Percentiles rank a stretch among this genome's conserved stretches.
These are phyloP conservation scores for Laticauda laticaudata DNA, from an alignment of 2,113 vertebrate genomes.

Conservation along the genomic window DNA sequence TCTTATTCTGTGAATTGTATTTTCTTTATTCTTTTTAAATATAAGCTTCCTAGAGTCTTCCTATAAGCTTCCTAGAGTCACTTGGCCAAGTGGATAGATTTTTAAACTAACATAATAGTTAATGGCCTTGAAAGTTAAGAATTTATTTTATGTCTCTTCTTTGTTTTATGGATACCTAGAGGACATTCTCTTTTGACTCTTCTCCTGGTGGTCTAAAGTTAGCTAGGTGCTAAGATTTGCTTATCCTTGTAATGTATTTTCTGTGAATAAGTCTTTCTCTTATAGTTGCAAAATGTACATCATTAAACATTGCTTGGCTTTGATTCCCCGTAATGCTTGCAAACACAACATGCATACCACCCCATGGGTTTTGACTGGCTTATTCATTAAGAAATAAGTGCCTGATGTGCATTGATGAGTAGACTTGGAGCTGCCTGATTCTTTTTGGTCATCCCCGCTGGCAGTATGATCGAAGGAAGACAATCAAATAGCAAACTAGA, in stretches of 20 bases:
- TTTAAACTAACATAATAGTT: neutral
- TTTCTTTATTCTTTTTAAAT: neutral
- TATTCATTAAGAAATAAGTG: neutral
- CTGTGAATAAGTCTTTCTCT: neutral
- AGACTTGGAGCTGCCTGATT: neutral
- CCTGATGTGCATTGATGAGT: neutral
- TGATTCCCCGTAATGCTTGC: neutral
- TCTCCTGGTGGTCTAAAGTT: neutral
- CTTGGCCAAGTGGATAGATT: neutral
- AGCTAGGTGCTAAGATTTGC: neutral
- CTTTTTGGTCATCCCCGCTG: neutral
- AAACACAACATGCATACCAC: neutral
- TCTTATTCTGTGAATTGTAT: neutral
- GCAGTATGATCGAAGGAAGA: neutral
- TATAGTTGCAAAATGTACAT: neutral
- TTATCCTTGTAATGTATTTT: neutral
- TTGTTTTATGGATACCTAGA: neutral
- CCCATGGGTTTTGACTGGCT: neutral
- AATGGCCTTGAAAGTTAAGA: neutral
- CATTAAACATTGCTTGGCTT: neutral
- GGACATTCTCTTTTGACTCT: neutral
- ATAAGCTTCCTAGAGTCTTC: neutral
- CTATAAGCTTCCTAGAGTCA: neutral
- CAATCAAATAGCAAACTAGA: neutral
- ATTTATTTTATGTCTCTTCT: neutral